Base-by-base conservation (phyloP, 2,797 vertebrate genomes). In the Phrynocephalus forsythii region DNA sequence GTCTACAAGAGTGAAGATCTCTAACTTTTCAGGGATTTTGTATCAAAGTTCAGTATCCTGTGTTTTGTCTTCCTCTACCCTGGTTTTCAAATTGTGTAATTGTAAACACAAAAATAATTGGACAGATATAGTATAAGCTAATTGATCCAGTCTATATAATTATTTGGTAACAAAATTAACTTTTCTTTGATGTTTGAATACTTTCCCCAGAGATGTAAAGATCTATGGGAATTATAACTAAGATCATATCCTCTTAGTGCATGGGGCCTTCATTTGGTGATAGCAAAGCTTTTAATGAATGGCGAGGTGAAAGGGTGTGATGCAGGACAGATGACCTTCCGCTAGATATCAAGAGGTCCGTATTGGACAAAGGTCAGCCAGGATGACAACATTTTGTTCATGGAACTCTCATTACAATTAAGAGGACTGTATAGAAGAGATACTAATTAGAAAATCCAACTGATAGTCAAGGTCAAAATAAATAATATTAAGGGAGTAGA, bases 71-170 rank as follows among this genome's bases (percentile, higher is more conserved):
- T 22, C 20, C 22, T 30, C 1, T 10, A 69, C 26, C 18, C 33
- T 9, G 20, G 28, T 44, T 44, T 50, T 56, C 52, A 60, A 77
- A 56, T 28, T 44, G 73, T 66, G 44, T n/a, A 10, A 28, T 24
- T n/a, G 0, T 44, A 3, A 33, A 68, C 10, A 20, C n/a, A 83
- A 79, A 86, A 44, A 8, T 80, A 87, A 87, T 30, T 67, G 28
- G 48, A 56, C 71, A 82, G 18, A 77, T 76, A 10, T 30, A 66
- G 50, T 22, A 81, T 68, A 87, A 77, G 48, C 28, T 72, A 84
- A 79, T 63, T 30, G 9, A 44, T n/a, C 9, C 50, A 33, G 18
- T 52, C 60, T 1, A n/a, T 44, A 22, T 52, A 68, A 30, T 71
- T n/a, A 13, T 73, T 4, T 22, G 16, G 38, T 33, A 68, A 38